Conservation (phyloP, 1,140 invertebrate genomes). For the Dolichoris vasculosae region DNA sequence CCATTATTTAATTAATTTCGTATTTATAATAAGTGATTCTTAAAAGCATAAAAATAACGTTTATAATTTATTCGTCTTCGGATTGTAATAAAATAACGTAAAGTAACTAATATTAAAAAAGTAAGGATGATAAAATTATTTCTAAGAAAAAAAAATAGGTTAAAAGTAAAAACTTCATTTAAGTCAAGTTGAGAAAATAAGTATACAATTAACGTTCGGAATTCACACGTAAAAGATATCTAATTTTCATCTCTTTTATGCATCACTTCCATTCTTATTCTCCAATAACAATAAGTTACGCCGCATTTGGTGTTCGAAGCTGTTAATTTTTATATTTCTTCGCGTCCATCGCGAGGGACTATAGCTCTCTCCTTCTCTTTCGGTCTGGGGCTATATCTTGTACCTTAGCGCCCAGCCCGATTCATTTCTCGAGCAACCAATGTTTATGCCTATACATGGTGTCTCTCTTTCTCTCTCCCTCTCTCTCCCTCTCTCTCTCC, state of each 20-base stretch:
- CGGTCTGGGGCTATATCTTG: slow-evolving; percentile 50
- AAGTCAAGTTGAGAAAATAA: neutral
- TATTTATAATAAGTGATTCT: too few species aligned
- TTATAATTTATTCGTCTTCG: too few species aligned
- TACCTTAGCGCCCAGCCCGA: slow-evolving; percentile 53
- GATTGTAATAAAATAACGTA: too few species aligned
- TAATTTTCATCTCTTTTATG: slow-evolving; percentile 58
- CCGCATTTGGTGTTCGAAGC: slow-evolving; percentile 61
- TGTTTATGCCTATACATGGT: slow-evolving; percentile 51
- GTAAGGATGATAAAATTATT: too few species aligned
- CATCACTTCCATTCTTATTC: slow-evolving; percentile 52
- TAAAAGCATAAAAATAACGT: too few species aligned
- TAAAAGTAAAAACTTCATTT: slow-evolving; percentile 5
- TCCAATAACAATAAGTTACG: slow-evolving; percentile 64
- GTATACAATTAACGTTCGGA: slow-evolving; percentile 31
- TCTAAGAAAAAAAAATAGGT: neutral
- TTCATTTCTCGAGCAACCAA: slow-evolving; percentile 53
- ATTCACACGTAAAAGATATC: slow-evolving; percentile 54
- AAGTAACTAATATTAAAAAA: neutral
- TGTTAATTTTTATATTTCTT: slow-evolving; percentile 61
- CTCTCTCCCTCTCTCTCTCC: neutral
- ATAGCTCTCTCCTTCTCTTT: slow-evolving; percentile 3
- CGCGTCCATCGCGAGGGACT: slow-evolving; percentile 23
- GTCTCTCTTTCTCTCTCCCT: slow-evolving; percentile 3
- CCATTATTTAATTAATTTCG: too few species aligned